phyloP scores from a whole-genome alignment of 2,113 vertebrate species.

The Odontesthes bonariensis region DNA sequence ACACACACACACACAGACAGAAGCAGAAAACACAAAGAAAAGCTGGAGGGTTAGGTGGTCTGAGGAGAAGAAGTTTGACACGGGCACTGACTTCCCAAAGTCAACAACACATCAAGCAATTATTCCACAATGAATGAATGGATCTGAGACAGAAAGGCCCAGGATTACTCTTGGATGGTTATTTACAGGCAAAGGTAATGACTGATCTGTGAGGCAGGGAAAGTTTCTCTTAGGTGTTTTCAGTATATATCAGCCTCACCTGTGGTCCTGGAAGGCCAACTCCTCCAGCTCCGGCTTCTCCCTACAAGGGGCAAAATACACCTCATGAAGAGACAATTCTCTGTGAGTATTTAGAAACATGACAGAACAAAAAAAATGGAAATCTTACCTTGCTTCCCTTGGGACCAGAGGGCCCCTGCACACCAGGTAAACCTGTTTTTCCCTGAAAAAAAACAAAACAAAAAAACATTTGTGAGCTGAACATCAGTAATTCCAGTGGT shows the following conservation, averaged over 20 bases:
- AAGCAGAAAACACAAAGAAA: constrained; percentile 4
- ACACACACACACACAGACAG: neutral
- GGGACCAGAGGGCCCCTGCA: constrained; percentile 84
- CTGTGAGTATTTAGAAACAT: constrained; percentile 2
- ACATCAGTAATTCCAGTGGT: constrained; percentile 8
- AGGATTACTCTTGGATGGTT: constrained; percentile 1
- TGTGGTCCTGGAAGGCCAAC: constrained; percentile 73
- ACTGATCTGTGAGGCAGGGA: constrained; percentile 6
- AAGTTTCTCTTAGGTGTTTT: neutral
- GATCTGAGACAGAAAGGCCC: neutral
- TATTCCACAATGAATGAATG: constrained; percentile 4
- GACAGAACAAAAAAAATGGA: neutral
- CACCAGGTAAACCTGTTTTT: constrained; percentile 88
- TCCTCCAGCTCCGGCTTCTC: constrained; percentile 72
- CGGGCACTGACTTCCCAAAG: neutral
- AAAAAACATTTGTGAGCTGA: constrained; percentile 9
- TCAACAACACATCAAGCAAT: neutral
- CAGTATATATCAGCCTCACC: constrained; percentile 60
- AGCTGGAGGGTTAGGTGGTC: neutral
- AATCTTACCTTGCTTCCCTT: constrained; percentile 88
- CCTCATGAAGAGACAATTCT: neutral
- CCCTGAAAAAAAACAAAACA: constrained; percentile 83
- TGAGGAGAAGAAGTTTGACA: neutral
- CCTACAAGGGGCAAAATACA: constrained; percentile 56
- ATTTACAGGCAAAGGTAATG: constrained; percentile 35